phyloP scores from a whole-genome alignment of 1,140 invertebrate genomes.

The Apis dorsata region DNA sequence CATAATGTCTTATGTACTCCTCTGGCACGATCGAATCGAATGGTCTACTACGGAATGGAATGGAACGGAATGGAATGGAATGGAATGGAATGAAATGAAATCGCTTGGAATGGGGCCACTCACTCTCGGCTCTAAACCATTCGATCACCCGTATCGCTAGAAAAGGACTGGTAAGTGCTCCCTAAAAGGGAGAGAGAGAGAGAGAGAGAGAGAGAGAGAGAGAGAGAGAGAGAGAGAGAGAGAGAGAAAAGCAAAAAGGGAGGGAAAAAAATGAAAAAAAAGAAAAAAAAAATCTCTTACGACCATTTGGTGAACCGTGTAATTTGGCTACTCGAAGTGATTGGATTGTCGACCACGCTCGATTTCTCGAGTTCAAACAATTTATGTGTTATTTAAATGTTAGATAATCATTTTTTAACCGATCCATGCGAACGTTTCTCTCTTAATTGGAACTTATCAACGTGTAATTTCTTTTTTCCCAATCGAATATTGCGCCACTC shows the following conservation, averaged over 20 bases:
- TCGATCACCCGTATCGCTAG: constrained; percentile 17
- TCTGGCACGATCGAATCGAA: constrained; percentile 37
- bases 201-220: not conserved
- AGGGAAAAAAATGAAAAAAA: too few species aligned
- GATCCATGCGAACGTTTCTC: constrained; percentile 11
- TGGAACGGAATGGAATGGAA: constrained; percentile 47
- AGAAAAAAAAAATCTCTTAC: not conserved
- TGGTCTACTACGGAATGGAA: constrained; percentile 34
- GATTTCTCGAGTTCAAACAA: not conserved
- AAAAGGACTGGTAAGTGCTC: constrained; percentile 16
- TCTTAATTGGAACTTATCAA: constrained; percentile 2
- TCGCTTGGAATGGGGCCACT: constrained; percentile 50
- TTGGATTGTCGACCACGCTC: not conserved
- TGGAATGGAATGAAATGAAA: constrained; percentile 41
- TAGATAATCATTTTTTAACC: not conserved
- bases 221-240: not conserved
- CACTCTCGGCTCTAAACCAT: constrained; percentile 29
- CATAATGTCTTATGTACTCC: constrained; percentile 42
- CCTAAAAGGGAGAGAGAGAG: not conserved
- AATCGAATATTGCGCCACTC: not conserved
- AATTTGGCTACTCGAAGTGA: constrained; percentile 9
- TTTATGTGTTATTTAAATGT: constrained; percentile 2
- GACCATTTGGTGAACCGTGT: not conserved
- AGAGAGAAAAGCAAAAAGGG: not conserved
- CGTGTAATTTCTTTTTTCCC: constrained; percentile 4